A percentile compares a stretch with the other conserved stretches of the same genome.
Evolutionary conservation across 1,140 invertebrate species (phyloP).

Genomic region (Lepidurus couesii): DNA sequence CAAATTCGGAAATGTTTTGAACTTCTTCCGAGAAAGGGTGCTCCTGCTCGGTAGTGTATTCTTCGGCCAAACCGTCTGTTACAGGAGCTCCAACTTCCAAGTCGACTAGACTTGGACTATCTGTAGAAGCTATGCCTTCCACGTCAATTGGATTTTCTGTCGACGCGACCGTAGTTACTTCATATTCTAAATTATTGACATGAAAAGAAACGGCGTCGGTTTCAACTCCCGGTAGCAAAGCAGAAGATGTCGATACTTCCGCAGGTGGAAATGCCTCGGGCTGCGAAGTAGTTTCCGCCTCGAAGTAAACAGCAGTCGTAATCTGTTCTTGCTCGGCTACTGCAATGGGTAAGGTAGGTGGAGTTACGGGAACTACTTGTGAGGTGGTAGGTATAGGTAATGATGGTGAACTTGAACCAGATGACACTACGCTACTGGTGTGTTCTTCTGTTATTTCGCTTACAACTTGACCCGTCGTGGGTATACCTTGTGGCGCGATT

Average conservation of each 20-base stretch:
- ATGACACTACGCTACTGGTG: background rate
- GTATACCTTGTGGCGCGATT: slow-evolving; percentile 6
- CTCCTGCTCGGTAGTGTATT: background rate
- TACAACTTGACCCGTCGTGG: background rate
- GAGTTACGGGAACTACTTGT: slow-evolving; percentile 3
- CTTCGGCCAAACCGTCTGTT: background rate
- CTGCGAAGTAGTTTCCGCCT: background rate
- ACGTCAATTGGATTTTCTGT: background rate
- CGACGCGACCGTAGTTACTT: background rate
- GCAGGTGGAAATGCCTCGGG: background rate
- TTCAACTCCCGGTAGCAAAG: background rate
- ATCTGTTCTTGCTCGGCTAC: background rate
- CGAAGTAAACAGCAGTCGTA: background rate
- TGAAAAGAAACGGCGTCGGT: background rate
- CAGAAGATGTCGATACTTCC: background rate
- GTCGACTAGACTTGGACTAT: background rate
- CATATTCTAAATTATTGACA: background rate
- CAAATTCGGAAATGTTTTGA: background rate
- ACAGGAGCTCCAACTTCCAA: background rate
- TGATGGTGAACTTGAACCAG: background rate
- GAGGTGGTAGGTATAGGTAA: background rate
- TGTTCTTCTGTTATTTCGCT: background rate
- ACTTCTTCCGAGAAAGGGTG: background rate
- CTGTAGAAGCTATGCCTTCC: background rate
- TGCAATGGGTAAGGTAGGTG: background rate